Evolutionary conservation across 2,113 vertebrate genomes (phyloP).

Genomic region (Gymnobelideus leadbeateri): DNA sequence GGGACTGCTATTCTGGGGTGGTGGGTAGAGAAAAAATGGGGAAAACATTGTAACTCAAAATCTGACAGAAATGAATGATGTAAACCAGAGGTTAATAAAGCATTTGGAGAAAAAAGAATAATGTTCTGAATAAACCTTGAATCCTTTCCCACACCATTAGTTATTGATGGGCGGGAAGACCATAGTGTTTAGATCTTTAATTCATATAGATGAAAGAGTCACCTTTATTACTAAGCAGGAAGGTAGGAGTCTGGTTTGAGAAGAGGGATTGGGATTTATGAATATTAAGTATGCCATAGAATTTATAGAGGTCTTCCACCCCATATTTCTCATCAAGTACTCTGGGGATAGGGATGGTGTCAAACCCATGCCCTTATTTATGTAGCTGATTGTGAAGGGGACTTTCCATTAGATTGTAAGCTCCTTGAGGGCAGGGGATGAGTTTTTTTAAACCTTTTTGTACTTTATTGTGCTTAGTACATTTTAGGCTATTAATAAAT

Average conservation of each 20-base stretch:
- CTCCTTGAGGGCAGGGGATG: background rate
- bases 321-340: background rate
- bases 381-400: background rate
- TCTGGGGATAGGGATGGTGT: background rate
- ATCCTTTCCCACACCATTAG: background rate
- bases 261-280: background rate
- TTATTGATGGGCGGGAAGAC: too few species aligned
- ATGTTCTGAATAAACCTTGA: background rate
- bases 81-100: too few species aligned
- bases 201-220: background rate
- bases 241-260: background rate
- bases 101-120: too few species aligned
- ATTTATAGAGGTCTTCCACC: background rate
- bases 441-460: background rate
- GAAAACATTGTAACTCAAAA: too few species aligned
- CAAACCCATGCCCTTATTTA: background rate
- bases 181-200: background rate
- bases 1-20: too few species aligned
- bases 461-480: background rate
- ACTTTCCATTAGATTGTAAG: background rate
- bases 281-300: background rate
- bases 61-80: too few species aligned
- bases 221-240: background rate
- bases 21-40: too few species aligned
- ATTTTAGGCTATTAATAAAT: background rate